Conservation (phyloP, 2,797 vertebrate species). For the Myotis myotis region DNA sequence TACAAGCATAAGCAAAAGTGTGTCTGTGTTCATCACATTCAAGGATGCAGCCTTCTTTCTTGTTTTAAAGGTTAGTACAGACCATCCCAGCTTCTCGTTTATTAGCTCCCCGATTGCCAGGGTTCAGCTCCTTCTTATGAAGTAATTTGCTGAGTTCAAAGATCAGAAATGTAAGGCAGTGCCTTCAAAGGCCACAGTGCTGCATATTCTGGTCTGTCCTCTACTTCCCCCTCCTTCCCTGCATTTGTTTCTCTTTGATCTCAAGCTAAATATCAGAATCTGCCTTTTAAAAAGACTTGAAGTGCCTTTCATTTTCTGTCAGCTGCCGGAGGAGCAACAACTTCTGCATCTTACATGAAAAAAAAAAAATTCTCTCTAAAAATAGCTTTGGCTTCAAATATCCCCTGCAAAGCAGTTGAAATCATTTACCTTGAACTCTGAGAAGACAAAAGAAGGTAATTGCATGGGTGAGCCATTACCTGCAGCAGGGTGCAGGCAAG, state of each 20-base stretch:
- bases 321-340: constrained; percentile 82
- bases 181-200: constrained; percentile 78
- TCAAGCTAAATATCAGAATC: constrained; percentile 84
- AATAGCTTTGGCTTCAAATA: constrained; percentile 84
- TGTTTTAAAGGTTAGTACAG: constrained; percentile 24
- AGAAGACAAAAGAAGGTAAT: constrained; percentile 86
- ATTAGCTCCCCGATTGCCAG: constrained; percentile 75
- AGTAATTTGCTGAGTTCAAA: constrained; percentile 80
- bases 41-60: not conserved
- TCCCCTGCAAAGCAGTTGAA: constrained; percentile 82
- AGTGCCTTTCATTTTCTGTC: constrained; percentile 84
- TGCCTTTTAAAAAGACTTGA: constrained; percentile 84
- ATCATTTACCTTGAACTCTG: constrained; percentile 82
- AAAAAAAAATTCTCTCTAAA: constrained; percentile 84
- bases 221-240: constrained; percentile 70
- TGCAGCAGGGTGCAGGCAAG: constrained; percentile 66
- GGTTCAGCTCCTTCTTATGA: constrained; percentile 68
- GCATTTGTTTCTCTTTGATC: constrained; percentile 82
- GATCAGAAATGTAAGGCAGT: constrained; percentile 78
- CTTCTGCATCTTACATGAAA: constrained; percentile 80
- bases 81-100: constrained; percentile 52
- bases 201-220: constrained; percentile 59
- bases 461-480: constrained; percentile 81
- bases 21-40: constrained; percentile 38
- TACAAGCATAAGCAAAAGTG: not conserved